Evolutionary conservation across 2,888 invertebrate genomes (phyloP).

Genomic region (Bugula neritina): DNA sequence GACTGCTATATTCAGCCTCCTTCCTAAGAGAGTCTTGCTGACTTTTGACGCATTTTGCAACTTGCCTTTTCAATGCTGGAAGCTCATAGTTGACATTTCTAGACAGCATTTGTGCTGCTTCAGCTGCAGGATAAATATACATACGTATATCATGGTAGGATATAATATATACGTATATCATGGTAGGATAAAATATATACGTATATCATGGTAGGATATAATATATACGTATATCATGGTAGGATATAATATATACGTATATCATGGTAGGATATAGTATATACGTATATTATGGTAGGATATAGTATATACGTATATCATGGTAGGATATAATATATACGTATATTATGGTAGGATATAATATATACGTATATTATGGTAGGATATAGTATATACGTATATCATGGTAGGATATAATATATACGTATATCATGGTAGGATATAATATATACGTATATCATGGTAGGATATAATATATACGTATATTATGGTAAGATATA

Average conservation of each 20-base stretch:
- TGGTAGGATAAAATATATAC: not conserved
- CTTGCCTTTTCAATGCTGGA: constrained; percentile 81
- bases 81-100: constrained; percentile 91
- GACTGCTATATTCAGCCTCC: constrained; percentile 74
- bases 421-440: not conserved
- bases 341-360: not conserved
- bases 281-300: not conserved
- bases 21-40: constrained; percentile 77
- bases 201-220: not conserved
- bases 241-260: not conserved
- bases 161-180: not conserved
- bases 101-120: constrained; percentile 84
- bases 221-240: not conserved
- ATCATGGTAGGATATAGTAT: not conserved
- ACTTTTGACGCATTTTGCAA: constrained; percentile 76
- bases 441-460: not conserved
- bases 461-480: not conserved
- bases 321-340: not conserved
- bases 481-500: not conserved
- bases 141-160: not conserved
- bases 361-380: not conserved
- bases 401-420: not conserved
- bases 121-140: constrained; percentile 60
- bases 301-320: not conserved
- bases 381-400: not conserved